These are phyloP conservation scores for Siphonodentalium dalli DNA, from an alignment of 2,888 invertebrate species.

Conservation along the genomic window DNA sequence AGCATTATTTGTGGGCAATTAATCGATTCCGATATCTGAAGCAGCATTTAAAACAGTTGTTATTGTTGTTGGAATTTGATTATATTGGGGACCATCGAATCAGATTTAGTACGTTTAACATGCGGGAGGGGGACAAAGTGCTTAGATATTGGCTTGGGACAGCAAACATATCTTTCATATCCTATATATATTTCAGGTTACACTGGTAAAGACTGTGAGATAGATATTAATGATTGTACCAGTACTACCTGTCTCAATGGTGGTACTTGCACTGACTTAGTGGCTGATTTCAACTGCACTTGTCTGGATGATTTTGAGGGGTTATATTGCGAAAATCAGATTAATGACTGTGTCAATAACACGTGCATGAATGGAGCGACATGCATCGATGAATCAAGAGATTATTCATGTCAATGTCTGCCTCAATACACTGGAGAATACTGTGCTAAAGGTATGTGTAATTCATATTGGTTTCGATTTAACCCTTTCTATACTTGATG, in stretches of 20 bases:
- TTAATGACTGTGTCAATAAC: constrained; percentile 32
- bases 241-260: constrained; percentile 40
- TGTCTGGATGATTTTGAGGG: constrained; percentile 44
- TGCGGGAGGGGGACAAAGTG: too few relatives aligned
- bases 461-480: not conserved
- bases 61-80: too few relatives aligned
- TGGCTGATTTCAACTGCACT: constrained; percentile 30
- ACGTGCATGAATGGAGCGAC: constrained; percentile 48
- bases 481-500: too few relatives aligned
- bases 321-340: constrained; percentile 33
- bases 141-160: too few relatives aligned
- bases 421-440: constrained; percentile 40
- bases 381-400: constrained; percentile 35
- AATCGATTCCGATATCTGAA: too few relatives aligned
- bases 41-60: too few relatives aligned
- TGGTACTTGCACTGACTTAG: constrained; percentile 34
- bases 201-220: constrained; percentile 30
- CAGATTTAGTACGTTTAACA: too few relatives aligned
- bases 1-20: too few relatives aligned
- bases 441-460: constrained; percentile 49
- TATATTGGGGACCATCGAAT: too few relatives aligned
- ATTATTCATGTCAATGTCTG: constrained; percentile 38
- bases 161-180: not conserved
- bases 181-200: constrained; percentile 28
- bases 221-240: constrained; percentile 31